A percentile compares a stretch with the other conserved stretches of the same genome.
phyloP scores from a whole-genome alignment of 2,888 invertebrate species.

The Drosophila mulleri region DNA sequence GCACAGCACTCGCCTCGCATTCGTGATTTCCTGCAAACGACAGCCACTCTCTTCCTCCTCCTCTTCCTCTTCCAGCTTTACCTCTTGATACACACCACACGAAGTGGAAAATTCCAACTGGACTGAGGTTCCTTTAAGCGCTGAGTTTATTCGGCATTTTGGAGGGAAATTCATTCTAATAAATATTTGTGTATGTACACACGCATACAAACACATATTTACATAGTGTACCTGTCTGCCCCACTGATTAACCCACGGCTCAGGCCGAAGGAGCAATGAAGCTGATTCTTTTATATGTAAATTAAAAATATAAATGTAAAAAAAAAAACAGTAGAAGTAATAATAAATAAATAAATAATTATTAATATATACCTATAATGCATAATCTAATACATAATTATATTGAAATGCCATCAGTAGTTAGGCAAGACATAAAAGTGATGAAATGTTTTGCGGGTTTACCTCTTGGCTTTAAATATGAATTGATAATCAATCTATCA shows the following conservation, averaged over 20 bases:
- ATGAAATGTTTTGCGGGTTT: no score
- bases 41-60: not conserved
- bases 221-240: not conserved
- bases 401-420: no score
- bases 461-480: no score
- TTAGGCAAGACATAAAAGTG: no score
- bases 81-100: conserved; percentile 12
- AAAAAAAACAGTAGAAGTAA: no score
- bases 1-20: conserved; percentile 30
- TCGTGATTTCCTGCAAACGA: conserved; percentile 61
- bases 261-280: not conserved
- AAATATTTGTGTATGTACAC: not conserved
- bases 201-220: not conserved
- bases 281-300: not conserved
- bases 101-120: conserved; percentile 45
- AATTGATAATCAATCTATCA: no score
- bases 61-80: conserved; percentile 3
- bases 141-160: not conserved
- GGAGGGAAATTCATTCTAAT: not conserved
- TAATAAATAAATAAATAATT: no score
- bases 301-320: not conserved
- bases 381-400: no score
- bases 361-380: no score
- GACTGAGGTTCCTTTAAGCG: conserved; percentile 11
- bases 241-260: not conserved